phyloP scores from a whole-genome alignment of 2,888 invertebrate species.

The Caenorhabditis doughertyi region DNA sequence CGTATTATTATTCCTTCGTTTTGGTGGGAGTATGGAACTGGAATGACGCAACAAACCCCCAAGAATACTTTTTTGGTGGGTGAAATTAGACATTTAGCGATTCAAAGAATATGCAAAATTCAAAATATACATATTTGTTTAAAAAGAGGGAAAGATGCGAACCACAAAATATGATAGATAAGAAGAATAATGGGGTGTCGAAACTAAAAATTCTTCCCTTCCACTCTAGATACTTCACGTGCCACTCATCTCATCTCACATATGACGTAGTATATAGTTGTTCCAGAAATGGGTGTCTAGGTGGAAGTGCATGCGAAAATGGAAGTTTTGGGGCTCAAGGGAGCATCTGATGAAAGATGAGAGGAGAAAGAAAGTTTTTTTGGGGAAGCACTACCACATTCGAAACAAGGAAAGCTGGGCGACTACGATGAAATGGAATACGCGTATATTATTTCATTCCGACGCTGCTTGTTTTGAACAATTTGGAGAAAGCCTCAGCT shows the following conservation, averaged over 20 bases:
- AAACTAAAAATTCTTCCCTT: no score
- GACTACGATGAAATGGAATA: slow-evolving; percentile 60
- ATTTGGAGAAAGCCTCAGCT: slow-evolving; percentile 16
- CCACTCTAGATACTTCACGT: slow-evolving; percentile 16
- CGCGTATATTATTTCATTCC: slow-evolving; percentile 57
- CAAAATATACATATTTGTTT: not conserved
- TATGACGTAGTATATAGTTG: slow-evolving; percentile 44
- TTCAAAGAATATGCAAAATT: slow-evolving; percentile 11
- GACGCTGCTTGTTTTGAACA: slow-evolving; percentile 58
- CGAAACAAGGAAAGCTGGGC: slow-evolving; percentile 51
- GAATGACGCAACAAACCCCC: slow-evolving; percentile 36
- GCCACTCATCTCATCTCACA: slow-evolving; percentile 1
- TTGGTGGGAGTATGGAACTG: slow-evolving; percentile 14
- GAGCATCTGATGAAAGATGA: slow-evolving; percentile 64
- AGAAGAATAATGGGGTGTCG: slow-evolving; percentile 34
- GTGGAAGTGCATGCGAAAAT: slow-evolving; percentile 42
- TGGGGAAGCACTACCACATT: slow-evolving; percentile 37
- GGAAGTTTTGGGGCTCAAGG: slow-evolving; percentile 50
- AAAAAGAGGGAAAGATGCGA: slow-evolving; percentile 7
- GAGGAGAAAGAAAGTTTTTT: slow-evolving; percentile 50
- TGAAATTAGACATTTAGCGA: slow-evolving; percentile 19
- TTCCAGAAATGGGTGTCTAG: slow-evolving; percentile 43
- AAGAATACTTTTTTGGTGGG: slow-evolving; percentile 23
- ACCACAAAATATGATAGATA: slow-evolving; percentile 26
- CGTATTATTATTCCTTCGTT: slow-evolving; percentile 37